These are phyloP conservation scores for Nothoprocta pentlandii DNA, from an alignment of 2,113 vertebrate genomes.

Conservation along the genomic window DNA sequence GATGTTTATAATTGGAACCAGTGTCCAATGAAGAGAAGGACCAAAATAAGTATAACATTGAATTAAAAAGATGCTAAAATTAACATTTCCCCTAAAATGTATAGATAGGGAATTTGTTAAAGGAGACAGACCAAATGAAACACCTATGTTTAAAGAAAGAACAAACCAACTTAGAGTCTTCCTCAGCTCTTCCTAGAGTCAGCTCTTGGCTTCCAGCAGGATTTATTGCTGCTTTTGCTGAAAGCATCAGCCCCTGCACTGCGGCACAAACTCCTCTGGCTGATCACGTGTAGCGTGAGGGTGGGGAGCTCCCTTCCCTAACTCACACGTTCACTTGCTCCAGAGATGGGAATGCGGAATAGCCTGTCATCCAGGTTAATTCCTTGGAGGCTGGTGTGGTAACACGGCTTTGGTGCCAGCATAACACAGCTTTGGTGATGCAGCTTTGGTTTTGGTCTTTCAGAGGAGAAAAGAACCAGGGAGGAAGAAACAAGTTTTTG, in stretches of 20 bases:
- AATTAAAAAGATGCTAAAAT: neutral
- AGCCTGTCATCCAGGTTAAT: neutral
- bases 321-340: neutral
- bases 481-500: neutral
- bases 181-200: neutral
- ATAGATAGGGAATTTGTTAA: neutral
- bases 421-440: neutral
- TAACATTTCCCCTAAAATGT: neutral
- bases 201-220: accelerated
- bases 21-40: neutral
- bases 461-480: neutral
- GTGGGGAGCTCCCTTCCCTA: neutral
- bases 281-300: accelerated
- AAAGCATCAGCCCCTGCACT: accelerated
- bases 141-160: neutral
- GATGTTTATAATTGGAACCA: neutral
- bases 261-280: neutral
- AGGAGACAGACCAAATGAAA: neutral
- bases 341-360: slow-evolving; percentile 55
- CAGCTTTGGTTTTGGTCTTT: neutral
- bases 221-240: neutral
- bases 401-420: accelerated
- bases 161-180: neutral
- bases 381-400: neutral
- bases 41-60: neutral